Evolutionary conservation across 2,888 invertebrate species (phyloP), one percentile per base, ranked within the genome.

Genomic region (Latheticus oryzae): DNA sequence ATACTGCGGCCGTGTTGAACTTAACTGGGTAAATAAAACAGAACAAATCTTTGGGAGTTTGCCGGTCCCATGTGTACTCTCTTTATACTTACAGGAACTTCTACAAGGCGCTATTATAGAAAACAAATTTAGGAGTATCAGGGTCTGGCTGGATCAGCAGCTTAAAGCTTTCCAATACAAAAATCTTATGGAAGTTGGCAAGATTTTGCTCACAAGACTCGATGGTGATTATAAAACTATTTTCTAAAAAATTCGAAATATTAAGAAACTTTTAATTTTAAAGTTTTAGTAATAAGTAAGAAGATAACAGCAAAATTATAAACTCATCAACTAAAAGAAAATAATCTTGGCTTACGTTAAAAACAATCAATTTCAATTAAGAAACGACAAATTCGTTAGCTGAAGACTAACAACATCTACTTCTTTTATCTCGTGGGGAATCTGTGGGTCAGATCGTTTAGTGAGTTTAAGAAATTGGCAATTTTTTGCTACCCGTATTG

Each of bases 21-120:
- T 58, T 53, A 45, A 47, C 47, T 28, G 37, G 23, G 52, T 37
- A 58, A 58, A 58, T 52, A 58, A 58, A 52, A 58, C 52, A 38
- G 38, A 58, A 52, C 38, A 58, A 58, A 58, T 58, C 38, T 45
- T 45, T 11, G 38, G 38, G 58, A 52, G 58, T 53, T 53, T 37
- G 38, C 17, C 15, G 21, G 54, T 47, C 54, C 47, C 45, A 32
- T 58, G 58, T 58, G 52, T 58, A 58, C 45, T 24, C 38, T 52
- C 38, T 45, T 32, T 50, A 28, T 37, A 50, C 50, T 50, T 37
- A 38, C 26, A 37, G 17, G 21, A 50, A 50, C 26, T 38, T 45
- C 30, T 50, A 38, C 13, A 24, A 47, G 47, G 28, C 38, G 26
- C 38, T 50, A 19, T 50, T 50, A 50, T 38, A 38, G 38, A 23